Percentiles rank a stretch among this genome's conserved stretches.
phyloP scores from a whole-genome alignment of 2,113 vertebrate species.

The Eudyptes chrysolophus region DNA sequence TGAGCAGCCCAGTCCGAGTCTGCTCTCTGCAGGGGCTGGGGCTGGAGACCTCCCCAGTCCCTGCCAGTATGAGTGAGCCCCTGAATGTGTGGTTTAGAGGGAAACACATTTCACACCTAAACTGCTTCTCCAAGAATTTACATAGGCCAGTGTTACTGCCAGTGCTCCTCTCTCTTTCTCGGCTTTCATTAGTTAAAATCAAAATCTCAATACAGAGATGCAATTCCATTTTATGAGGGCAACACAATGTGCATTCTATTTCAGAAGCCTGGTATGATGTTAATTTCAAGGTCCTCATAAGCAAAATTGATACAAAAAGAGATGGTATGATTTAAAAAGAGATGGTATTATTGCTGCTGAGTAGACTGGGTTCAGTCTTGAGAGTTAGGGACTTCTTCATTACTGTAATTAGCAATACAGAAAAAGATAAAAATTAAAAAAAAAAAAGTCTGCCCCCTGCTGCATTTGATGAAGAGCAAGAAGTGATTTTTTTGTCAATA shows the following conservation, averaged over 20 bases:
- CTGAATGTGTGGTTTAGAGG: neutral
- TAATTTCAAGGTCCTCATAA: neutral
- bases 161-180: neutral
- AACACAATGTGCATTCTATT: neutral
- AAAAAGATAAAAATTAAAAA: constrained; percentile 3
- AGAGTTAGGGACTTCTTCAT: neutral
- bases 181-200: neutral
- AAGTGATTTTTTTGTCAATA: constrained; percentile 1
- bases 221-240: neutral
- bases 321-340: neutral
- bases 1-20: neutral
- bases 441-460: neutral
- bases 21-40: neutral
- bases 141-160: neutral
- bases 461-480: constrained; percentile 11
- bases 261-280: neutral
- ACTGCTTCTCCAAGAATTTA: neutral
- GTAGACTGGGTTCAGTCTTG: neutral
- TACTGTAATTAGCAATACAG: neutral
- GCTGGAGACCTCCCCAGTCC: neutral
- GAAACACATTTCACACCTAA: neutral
- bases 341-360: neutral
- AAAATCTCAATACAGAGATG: neutral
- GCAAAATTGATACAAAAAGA: neutral
- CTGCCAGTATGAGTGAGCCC: neutral